phyloP scores from a whole-genome alignment of 1,140 invertebrate genomes.

The Laupala kohalensis region DNA sequence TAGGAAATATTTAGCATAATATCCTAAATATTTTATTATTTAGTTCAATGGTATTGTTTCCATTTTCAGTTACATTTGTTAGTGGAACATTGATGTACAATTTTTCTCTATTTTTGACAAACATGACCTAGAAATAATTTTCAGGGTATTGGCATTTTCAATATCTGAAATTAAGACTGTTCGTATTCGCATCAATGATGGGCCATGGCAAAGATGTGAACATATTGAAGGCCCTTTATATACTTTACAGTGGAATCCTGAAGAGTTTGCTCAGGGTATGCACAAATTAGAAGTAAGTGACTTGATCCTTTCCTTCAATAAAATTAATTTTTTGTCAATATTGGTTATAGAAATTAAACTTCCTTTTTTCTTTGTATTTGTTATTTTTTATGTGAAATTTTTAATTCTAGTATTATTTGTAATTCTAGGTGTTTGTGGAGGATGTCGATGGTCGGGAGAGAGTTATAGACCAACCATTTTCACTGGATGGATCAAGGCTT shows the following conservation, averaged over 20 bases:
- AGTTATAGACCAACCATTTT: constrained; percentile 53
- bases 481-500: constrained; percentile 54
- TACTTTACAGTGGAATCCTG: constrained; percentile 54
- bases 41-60: too few relatives aligned
- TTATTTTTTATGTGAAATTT: not conserved
- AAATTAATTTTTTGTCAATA: too few relatives aligned
- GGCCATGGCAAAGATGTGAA: constrained; percentile 44
- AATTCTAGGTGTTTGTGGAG: constrained; percentile 39
- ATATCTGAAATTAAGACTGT: constrained; percentile 44
- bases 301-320: too few relatives aligned
- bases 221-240: constrained; percentile 55
- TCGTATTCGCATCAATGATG: constrained; percentile 48
- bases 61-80: too few relatives aligned
- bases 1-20: too few relatives aligned
- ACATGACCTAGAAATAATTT: constrained; percentile 18
- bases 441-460: constrained; percentile 46
- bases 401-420: not conserved
- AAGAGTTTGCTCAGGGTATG: constrained; percentile 45
- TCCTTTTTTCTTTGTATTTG: too few relatives aligned
- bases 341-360: too few relatives aligned
- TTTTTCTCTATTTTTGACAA: too few relatives aligned
- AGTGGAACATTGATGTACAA: too few relatives aligned
- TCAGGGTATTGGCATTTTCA: constrained; percentile 61
- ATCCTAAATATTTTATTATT: too few relatives aligned
- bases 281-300: constrained; percentile 50